Conservation (phyloP, 2,888 invertebrate species). For the Mesoligia furuncula region DNA sequence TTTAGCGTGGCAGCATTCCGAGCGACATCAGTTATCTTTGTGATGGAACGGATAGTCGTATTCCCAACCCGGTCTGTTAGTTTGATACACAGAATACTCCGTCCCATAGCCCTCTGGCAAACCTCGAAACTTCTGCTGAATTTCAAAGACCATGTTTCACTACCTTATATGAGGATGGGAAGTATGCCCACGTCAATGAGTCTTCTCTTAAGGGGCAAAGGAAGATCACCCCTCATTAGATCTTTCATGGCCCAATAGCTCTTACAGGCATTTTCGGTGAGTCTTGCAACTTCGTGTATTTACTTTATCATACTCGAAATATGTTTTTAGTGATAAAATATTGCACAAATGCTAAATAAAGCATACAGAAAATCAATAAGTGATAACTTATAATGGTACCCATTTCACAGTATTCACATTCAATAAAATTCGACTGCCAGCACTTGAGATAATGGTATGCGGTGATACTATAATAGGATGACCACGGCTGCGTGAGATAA, state of each 20-base stretch:
- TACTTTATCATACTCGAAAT: too few relatives aligned
- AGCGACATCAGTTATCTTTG: too few relatives aligned
- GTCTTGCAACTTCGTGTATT: not conserved
- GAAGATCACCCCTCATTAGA: not conserved
- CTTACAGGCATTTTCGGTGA: not conserved
- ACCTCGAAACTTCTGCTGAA: too few relatives aligned
- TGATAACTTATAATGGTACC: slow-evolving; percentile 43
- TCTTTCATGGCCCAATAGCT: not conserved
- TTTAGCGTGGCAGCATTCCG: too few relatives aligned
- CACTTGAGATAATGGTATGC: slow-evolving; percentile 70
- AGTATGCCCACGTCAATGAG: not conserved
- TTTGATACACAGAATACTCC: too few relatives aligned
- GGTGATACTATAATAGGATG: slow-evolving; percentile 64
- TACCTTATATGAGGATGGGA: too few relatives aligned
- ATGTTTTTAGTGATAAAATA: slow-evolving; percentile 8
- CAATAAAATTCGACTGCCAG: slow-evolving; percentile 71
- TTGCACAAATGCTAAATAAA: slow-evolving; percentile 1
- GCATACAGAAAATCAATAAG: slow-evolving; percentile 32
- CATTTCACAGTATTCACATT: slow-evolving; percentile 69
- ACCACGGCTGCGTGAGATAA: slow-evolving; percentile 44
- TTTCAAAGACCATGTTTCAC: too few relatives aligned
- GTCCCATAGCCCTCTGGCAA: too few relatives aligned
- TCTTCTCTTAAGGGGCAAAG: not conserved
- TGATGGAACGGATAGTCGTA: too few relatives aligned
- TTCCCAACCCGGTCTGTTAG: too few relatives aligned